phyloP scores from a whole-genome alignment of 2,113 vertebrate genomes.

The Himantopus leucocephalus region DNA sequence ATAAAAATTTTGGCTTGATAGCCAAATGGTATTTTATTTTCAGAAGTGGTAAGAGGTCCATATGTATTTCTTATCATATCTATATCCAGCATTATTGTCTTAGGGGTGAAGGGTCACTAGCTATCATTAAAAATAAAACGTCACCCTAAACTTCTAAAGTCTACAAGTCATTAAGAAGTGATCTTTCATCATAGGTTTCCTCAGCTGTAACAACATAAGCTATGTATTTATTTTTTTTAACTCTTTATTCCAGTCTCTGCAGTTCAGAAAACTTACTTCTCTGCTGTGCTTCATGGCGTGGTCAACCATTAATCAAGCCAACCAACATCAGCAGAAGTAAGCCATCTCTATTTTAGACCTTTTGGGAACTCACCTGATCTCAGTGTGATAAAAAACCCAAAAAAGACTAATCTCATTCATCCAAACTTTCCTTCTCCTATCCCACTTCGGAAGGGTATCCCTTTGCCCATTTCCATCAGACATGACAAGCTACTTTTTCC shows the following conservation, averaged over 20 bases:
- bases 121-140: not conserved
- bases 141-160: not conserved
- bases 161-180: not conserved
- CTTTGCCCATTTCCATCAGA: not conserved
- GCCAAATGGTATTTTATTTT: not conserved
- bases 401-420: not conserved
- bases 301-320: not conserved
- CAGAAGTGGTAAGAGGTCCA: not conserved
- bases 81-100: not conserved
- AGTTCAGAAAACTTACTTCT: not conserved
- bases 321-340: not conserved
- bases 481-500: not conserved
- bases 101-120: not conserved
- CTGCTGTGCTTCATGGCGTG: not conserved
- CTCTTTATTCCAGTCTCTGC: not conserved
- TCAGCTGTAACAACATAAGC: not conserved
- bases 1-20: not conserved
- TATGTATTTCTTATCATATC: not conserved
- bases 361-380: not conserved
- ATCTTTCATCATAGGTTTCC: not conserved
- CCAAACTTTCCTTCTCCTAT: not conserved
- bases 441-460: not conserved
- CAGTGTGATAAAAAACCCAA: not conserved
- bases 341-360: not conserved
- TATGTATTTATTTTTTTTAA: not conserved